Base-by-base conservation (phyloP, 2,113 vertebrate species). In the Panthera uncia region DNA sequence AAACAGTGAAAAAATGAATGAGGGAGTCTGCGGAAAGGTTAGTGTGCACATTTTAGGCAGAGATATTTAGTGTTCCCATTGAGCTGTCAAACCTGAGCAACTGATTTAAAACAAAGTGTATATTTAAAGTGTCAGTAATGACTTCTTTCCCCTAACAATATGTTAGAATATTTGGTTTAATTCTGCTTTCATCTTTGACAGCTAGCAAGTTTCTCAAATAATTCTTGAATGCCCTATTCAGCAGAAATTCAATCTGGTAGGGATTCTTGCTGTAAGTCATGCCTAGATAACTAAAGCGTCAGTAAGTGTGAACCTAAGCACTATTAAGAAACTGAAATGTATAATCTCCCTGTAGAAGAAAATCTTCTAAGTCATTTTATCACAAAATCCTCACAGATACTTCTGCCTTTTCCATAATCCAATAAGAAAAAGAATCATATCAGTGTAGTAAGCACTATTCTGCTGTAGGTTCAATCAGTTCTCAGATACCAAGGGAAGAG, bases 331-430 rank as follows among this genome's bases (percentile, higher is more conserved):
- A 83, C 9, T 0, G 5, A 83, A 82, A 87, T 50, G 7, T 11
- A 73, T 92, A 91, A 71, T 83, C 80, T 89, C 31, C 10, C 1
- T 7, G 16, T 73, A 45, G 55, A 93, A 91, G 38, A 92, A 85
- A 94, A 94, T 97, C 91, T 90, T 78, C 13, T 89, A 91, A 95
- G 21, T 85, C 18, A 45, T 55, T 94, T 90, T 73, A 71, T 89
- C 91, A 86, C 5, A 52, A 18, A 87, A 94, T 48, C 50, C 73
- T 96, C 80, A 74, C 31, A 89, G 4, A 78, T 80, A 81, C 4
- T 25, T 50, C 25, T 95, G 31, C 23, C 23, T 69, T 27, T 87
- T 73, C 38, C 23, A 55, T 71, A 73, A 89, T 63, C 29, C 29
- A 63, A 63, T 68, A 29, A 50, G 80, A 73, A 85, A 84, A 94